Evolutionary conservation across 2,888 invertebrate species (phyloP).

Genomic region (Drosophila barbarae): DNA sequence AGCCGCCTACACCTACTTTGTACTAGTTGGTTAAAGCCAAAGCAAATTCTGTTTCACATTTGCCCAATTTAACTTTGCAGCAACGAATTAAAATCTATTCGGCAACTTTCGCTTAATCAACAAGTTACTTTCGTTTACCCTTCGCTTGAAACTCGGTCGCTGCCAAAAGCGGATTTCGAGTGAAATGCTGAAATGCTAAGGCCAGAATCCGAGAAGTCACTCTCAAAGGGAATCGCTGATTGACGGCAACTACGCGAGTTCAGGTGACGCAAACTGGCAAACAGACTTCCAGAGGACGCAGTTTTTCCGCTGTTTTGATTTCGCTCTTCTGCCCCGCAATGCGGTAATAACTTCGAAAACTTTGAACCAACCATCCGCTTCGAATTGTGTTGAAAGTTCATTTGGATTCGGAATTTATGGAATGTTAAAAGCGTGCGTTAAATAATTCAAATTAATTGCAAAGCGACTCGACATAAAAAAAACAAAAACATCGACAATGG

Average conservation of each 20-base stretch:
- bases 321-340: constrained; percentile 22
- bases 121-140: constrained; percentile 17
- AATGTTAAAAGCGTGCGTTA: constrained; percentile 18
- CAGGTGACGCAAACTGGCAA: constrained; percentile 35
- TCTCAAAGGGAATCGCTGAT: constrained; percentile 46
- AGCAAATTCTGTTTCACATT: constrained; percentile 22
- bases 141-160: constrained; percentile 9
- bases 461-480: constrained; percentile 8
- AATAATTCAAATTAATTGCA: constrained; percentile 13
- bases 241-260: constrained; percentile 39
- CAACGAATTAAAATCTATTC: constrained; percentile 28
- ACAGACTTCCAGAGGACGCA: constrained; percentile 34
- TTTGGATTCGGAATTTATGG: constrained; percentile 14
- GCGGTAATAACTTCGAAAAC: constrained; percentile 34
- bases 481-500: constrained; percentile 75
- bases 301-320: constrained; percentile 53
- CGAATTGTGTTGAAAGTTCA: constrained; percentile 43
- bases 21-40: constrained; percentile 3
- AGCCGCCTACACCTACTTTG: constrained; percentile 15
- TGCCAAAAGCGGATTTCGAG: constrained; percentile 15
- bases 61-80: constrained; percentile 32
- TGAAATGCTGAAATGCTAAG: constrained; percentile 2
- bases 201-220: constrained; percentile 11
- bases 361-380: constrained; percentile 30
- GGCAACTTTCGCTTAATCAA: constrained; percentile 35